A percentile compares a stretch with the other conserved stretches of the same genome.
Conservation (phyloP, 1,140 invertebrate species). For the Yoshiicerus persimilis region DNA sequence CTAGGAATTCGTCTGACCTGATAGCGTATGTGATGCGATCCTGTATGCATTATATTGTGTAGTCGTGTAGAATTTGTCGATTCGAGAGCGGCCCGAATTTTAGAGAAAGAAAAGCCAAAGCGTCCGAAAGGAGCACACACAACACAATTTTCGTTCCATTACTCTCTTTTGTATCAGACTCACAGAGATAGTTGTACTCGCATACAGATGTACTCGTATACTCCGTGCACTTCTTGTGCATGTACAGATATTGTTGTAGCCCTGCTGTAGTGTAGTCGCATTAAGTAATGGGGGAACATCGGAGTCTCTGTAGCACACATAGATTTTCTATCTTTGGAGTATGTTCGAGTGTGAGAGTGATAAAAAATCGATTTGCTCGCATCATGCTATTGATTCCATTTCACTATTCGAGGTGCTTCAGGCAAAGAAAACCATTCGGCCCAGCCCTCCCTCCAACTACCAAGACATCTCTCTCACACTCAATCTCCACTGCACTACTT, state of each 20-base stretch:
- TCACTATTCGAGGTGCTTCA: background rate
- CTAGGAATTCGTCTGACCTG: background rate
- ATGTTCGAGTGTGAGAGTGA: slow-evolving; percentile 16
- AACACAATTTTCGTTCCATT: background rate
- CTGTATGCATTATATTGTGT: background rate
- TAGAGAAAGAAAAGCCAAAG: background rate
- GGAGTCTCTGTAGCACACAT: background rate
- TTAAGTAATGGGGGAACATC: background rate
- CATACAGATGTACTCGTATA: background rate
- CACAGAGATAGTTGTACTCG: background rate
- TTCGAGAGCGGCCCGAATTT: background rate
- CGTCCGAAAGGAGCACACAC: background rate
- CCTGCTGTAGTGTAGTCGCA: background rate
- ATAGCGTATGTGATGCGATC: background rate
- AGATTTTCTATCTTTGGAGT: background rate
- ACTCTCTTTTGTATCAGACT: background rate
- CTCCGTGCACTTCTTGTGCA: too few relatives aligned
- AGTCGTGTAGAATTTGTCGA: background rate
- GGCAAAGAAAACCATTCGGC: background rate
- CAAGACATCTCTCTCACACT: background rate
- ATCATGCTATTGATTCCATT: slow-evolving; percentile 26
- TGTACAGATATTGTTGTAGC: background rate
- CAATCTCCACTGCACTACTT: background rate
- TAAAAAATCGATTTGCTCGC: slow-evolving; percentile 33
- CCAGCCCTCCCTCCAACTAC: background rate